phyloP scores from a whole-genome alignment of 2,113 vertebrate species.

The Pygoscelis adeliae region DNA sequence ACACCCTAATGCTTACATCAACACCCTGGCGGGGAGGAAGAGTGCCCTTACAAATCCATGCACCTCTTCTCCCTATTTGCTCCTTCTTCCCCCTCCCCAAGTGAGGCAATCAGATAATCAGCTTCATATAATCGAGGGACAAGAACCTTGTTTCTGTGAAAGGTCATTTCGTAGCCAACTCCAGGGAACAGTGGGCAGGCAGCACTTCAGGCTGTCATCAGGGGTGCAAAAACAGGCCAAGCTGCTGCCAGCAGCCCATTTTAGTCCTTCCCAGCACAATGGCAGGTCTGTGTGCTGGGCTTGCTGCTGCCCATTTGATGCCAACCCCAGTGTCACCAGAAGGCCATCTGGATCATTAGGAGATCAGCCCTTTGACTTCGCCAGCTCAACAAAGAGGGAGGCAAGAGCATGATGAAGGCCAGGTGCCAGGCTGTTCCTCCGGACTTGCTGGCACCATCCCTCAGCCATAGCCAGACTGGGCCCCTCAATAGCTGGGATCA shows the following conservation, averaged over 20 bases:
- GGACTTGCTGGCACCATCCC: not conserved
- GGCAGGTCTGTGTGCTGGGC: not conserved
- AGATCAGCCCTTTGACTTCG: not conserved
- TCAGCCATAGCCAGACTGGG: not conserved
- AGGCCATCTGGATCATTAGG: slow-evolving; percentile 33
- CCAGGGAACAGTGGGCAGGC: not conserved
- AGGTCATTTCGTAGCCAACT: not conserved
- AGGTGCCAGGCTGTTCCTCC: not conserved
- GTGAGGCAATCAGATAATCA: not conserved
- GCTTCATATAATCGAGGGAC: not conserved
- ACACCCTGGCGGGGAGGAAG: not conserved
- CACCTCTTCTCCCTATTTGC: not conserved
- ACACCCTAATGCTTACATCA: not conserved
- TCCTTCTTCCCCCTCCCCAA: not conserved
- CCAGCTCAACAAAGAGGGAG: not conserved
- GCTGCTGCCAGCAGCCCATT: not conserved
- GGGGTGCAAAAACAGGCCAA: not conserved
- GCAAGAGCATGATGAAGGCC: not conserved
- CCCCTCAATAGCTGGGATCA: not conserved
- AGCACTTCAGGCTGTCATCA: not conserved
- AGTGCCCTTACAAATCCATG: not conserved
- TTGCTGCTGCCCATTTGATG: not conserved
- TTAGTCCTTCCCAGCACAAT: not conserved
- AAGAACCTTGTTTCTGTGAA: not conserved
- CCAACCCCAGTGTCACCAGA: not conserved